These are phyloP conservation scores for Atractosteus spatula DNA, from an alignment of 2,113 vertebrate genomes.

Conservation along the genomic window DNA sequence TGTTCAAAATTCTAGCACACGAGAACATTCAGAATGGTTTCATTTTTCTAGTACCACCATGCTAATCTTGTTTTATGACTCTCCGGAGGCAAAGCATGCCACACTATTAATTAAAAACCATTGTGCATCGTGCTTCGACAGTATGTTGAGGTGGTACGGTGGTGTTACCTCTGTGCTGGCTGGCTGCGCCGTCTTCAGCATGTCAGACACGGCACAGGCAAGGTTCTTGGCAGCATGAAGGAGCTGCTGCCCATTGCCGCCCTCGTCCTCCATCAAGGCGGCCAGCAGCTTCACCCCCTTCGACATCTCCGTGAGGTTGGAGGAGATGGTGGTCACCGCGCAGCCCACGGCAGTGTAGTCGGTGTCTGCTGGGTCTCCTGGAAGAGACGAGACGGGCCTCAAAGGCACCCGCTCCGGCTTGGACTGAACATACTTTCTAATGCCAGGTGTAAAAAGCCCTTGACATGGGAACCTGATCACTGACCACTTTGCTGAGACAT, in stretches of 20 bases:
- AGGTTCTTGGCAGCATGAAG: conserved; percentile 90
- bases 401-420: background rate
- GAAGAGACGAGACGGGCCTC: conserved; percentile 6
- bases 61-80: background rate
- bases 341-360: conserved; percentile 97
- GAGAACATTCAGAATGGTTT: background rate
- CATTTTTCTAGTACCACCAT: background rate
- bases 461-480: too few species aligned
- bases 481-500: too few species aligned
- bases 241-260: conserved; percentile 84
- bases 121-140: too few species aligned
- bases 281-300: conserved; percentile 93
- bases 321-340: conserved; percentile 94
- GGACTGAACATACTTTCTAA: too few species aligned
- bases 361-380: conserved; percentile 92
- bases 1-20: background rate
- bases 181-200: conserved; percentile 91
- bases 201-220: conserved; percentile 83
- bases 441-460: too few species aligned
- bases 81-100: background rate
- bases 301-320: conserved; percentile 98
- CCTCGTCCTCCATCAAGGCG: conserved; percentile 91
- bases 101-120: too few species aligned
- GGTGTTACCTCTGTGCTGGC: conserved; percentile 78
- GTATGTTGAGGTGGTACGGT: too few species aligned